phyloP scores from a whole-genome alignment of 2,113 vertebrate species.

The Salvelinus sp. region DNA sequence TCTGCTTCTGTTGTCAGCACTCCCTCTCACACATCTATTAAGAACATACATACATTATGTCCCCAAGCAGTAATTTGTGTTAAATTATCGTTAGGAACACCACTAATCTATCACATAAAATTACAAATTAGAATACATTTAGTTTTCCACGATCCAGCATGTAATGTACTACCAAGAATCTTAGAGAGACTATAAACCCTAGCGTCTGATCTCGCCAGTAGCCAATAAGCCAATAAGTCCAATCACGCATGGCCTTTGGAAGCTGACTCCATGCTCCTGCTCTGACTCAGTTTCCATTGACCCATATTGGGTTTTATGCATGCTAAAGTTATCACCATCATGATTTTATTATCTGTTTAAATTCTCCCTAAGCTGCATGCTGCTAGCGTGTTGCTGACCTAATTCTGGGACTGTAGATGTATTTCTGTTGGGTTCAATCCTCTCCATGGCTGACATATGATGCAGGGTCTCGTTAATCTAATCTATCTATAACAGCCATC shows the following conservation, averaged over 20 bases:
- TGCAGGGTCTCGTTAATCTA: conserved; percentile 53
- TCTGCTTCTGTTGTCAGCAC: too few species aligned
- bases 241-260: not conserved
- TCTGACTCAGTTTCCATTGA: not conserved
- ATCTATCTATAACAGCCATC: conserved; percentile 40
- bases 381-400: conserved; percentile 25
- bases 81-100: too few species aligned
- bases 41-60: too few species aligned
- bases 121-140: not conserved
- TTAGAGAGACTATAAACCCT: not conserved
- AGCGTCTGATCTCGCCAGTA: not conserved
- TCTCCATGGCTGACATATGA: conserved; percentile 29
- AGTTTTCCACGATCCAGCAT: not conserved
- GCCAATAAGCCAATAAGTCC: conserved; percentile 1
- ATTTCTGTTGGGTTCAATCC: conserved; percentile 15
- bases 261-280: too few species aligned
- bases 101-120: not conserved
- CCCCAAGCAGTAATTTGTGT: too few species aligned
- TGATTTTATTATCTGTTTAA: conserved; percentile 6
- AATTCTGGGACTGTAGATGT: conserved; percentile 27
- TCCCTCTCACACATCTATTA: too few species aligned
- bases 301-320: not conserved
- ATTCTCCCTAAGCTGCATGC: not conserved
- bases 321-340: not conserved
- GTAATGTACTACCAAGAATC: not conserved